phyloP scores from a whole-genome alignment of 2,113 vertebrate genomes.

The Morone chrysops region DNA sequence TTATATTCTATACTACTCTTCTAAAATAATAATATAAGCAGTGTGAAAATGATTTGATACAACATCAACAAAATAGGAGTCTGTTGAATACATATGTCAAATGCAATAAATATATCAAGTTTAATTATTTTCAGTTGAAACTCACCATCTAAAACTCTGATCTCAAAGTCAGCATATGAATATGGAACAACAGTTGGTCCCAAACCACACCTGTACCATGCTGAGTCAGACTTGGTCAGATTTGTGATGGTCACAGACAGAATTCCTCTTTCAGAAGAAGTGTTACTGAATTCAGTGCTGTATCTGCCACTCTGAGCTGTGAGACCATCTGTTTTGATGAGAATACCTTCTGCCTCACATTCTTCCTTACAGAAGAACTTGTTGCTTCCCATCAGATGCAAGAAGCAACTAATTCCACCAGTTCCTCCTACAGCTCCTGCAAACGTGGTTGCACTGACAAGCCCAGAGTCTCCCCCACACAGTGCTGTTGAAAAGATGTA shows the following conservation, averaged over 20 bases:
- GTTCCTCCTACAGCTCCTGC: neutral
- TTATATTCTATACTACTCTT: too few relatives aligned
- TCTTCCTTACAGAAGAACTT: neutral
- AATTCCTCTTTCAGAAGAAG: rapidly evolving
- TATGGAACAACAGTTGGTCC: neutral
- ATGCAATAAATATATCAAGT: neutral
- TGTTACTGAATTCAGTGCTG: rapidly evolving
- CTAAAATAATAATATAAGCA: too few relatives aligned
- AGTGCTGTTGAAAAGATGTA: conserved; percentile 3
- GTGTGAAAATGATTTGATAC: too few relatives aligned
- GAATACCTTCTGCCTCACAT: neutral
- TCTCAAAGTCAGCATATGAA: rapidly evolving
- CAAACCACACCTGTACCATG: neutral
- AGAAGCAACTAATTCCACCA: rapidly evolving
- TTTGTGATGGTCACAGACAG: neutral
- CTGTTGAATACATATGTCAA: neutral
- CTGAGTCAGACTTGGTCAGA: conserved; percentile 19
- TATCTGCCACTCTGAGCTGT: neutral
- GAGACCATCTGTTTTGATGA: neutral
- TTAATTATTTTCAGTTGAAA: neutral
- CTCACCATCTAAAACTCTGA: conserved; percentile 8
- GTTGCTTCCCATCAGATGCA: rapidly evolving
- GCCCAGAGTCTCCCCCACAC: neutral
- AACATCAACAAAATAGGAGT: neutral
- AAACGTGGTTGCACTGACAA: neutral